Evolutionary conservation across 2,888 invertebrate species (phyloP), one percentile per base, ranked within the genome.

Genomic region (Mimachlamys varia): DNA sequence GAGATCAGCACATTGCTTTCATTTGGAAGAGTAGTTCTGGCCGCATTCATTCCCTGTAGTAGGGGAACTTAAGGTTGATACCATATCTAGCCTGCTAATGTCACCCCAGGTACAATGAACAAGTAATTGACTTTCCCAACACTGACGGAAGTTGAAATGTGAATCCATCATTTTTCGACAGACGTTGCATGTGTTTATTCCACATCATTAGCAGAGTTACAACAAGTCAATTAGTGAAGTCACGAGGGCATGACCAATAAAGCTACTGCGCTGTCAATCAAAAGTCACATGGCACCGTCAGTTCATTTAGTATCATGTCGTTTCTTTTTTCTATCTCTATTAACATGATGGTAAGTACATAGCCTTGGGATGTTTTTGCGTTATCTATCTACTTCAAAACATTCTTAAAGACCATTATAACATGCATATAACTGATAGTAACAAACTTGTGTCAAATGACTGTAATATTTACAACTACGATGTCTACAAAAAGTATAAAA

Each of bases 141-240:
- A 76, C 76, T 76, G 33, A 33, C 76, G 76, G 76, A 76, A 76
- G 76, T 76, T 27, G 33, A 76, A 76, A 76, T 76, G 76, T 76
- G 76, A 76, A 33, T 76, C 76, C 76, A 76, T 76, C 76, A 76
- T 33, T 27, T 76, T 76, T 76, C 76, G 76, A 76, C 76, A 76
- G 76, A 22, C 76, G 27, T 76, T 76, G 76, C 76, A 76, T 76
- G 76, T 76, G 76, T 76, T 76, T 76, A 76, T 76, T 76, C 33
- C 76, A 76, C 12, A 27, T 76, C 76, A 76, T 76, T 76, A 76
- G 76, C 76, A 76, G 33, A 76, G 76, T 76, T 76, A 76, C 76
- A 76, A 76, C 76, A 76, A 76, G 76, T 76, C 76, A 76, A 76
- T 76, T 76, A 76, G 76, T 76, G 76, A 33, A 33, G 13, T 33